Base-by-base conservation (phyloP, 2,888 invertebrate species). In the Camptogramma bilineatum region DNA sequence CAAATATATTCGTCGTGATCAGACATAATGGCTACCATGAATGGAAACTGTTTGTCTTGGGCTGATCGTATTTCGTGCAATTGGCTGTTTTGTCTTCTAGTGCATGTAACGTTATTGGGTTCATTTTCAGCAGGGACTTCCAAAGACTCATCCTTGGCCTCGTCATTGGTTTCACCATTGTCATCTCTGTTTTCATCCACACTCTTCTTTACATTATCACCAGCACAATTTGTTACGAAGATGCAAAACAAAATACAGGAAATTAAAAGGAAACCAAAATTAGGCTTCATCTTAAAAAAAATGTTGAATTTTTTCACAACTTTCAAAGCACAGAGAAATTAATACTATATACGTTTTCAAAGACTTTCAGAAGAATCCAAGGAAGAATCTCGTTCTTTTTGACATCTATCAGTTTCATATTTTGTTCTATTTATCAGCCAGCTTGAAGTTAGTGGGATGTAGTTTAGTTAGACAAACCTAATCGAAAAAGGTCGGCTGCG, bases 11-110 rank as follows among this genome's bases (percentile, higher is more conserved):
- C 87, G 70, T 89, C 81, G 70, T 86, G 84, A 48, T 86, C 81
- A 13, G 91, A 88, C 87, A 91, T 86, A 47, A 91, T 69, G 7
- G 91, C 87, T 17, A 76, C 91, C 78, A 92, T 82, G 64, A 91
- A 93, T 28, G 92, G 90, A 73, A 88, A 93, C 65, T 90, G 87
- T 42, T 77, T 82, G 28, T 65, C 52, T 50, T 54, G 64, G n/a
- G 88, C 91, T 39, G 66, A 17, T 31, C 69, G 75, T 74, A 91
- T 85, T 79, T 90, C 89, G 69, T 92, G 92, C 82, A 92, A 79
- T 71, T 75, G 77, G 66, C 75, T 83, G 62, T 86, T 86, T 72
- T 81, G 80, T 74, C 87, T 81, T 74, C 92, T 82, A 1, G 85
- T 77, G 64, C 91, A 92, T 8, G 84, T 80, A 34, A 82, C 66